These are phyloP conservation scores for honey bee (Apis mellifera) DNA, from an alignment of 1,140 invertebrate species.

Conservation along the genomic window Amel_HAv3.1 CM009940.2:8127001-8127500, in stretches of 20 bases:
- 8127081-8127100: background rate
- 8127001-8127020: background rate
- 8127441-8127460: conserved; percentile 20
- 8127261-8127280: background rate
- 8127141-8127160: too few species aligned
- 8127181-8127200: background rate
- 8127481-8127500: conserved; percentile 27
- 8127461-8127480: conserved; percentile 52
- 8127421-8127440: conserved; percentile 64
- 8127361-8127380: conserved; percentile 81
- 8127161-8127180: too few species aligned
- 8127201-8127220: background rate
- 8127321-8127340: conserved; percentile 79
- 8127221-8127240: background rate
- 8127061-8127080: too few species aligned
- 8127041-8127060: background rate
- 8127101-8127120: background rate
- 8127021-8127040: too few species aligned
- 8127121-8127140: background rate
- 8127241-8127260: background rate
- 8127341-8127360: conserved; percentile 79
- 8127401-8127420: conserved; percentile 35
- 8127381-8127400: conserved; percentile 72
- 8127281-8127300: conserved; percentile 71
- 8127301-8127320: conserved; percentile 79